Evolutionary conservation across 2,888 invertebrate genomes (phyloP).

Genomic region (Pomacea canaliculata): DNA sequence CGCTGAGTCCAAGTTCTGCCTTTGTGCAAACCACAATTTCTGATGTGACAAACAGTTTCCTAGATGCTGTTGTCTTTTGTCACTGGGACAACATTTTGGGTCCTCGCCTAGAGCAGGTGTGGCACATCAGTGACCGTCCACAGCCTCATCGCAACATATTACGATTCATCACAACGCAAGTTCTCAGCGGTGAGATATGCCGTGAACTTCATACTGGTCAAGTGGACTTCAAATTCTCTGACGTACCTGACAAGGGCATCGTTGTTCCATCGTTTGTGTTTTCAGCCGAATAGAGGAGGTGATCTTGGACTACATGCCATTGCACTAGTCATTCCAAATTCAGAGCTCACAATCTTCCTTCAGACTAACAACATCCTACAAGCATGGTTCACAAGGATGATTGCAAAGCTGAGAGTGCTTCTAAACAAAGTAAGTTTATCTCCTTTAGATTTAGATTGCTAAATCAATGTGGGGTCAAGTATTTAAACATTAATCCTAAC

Average conservation of each 20-base stretch:
- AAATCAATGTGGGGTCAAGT: background rate
- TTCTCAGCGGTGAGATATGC: constrained; percentile 66
- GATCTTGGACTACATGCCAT: constrained; percentile 61
- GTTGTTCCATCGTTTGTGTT: constrained; percentile 64
- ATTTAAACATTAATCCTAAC: no score
- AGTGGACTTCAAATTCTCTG: constrained; percentile 61
- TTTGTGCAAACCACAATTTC: constrained; percentile 50
- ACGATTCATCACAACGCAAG: constrained; percentile 58
- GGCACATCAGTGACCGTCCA: constrained; percentile 48
- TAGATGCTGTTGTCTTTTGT: constrained; percentile 54
- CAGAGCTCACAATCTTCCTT: constrained; percentile 53
- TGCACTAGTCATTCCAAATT: constrained; percentile 56
- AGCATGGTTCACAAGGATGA: constrained; percentile 56
- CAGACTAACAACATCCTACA: constrained; percentile 53
- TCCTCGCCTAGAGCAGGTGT: constrained; percentile 62
- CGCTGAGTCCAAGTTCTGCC: constrained; percentile 57
- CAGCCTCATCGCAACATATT: constrained; percentile 44
- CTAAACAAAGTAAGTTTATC: constrained; percentile 54
- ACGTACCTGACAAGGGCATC: constrained; percentile 56
- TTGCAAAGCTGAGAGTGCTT: constrained; percentile 58
- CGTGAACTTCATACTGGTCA: constrained; percentile 55
- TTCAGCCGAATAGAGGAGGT: constrained; percentile 51
- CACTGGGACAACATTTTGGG: constrained; percentile 69
- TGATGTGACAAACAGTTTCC: constrained; percentile 43
- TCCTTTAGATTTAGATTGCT: background rate